Percentiles rank a stretch among this genome's conserved stretches.
Conservation (phyloP, 2,888 invertebrate species). For the Elegia similella region DNA sequence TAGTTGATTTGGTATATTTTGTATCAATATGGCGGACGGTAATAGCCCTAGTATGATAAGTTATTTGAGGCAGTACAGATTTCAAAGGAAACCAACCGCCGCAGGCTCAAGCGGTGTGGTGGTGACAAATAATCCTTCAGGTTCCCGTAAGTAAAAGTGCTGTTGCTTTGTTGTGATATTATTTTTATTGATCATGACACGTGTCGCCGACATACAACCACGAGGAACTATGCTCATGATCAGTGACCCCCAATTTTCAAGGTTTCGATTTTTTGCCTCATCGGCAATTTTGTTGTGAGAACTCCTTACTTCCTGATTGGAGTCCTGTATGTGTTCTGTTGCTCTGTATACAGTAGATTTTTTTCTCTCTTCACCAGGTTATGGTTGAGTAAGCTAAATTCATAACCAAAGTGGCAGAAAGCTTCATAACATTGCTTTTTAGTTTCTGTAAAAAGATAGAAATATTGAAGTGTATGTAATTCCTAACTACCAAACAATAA, state of each 20-base stretch:
- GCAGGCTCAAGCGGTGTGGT: constrained; percentile 56
- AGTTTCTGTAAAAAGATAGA: neutral
- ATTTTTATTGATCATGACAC: constrained; percentile 31
- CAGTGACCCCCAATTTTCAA: constrained; percentile 41
- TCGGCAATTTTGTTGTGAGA: neutral
- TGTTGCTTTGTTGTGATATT: constrained; percentile 18
- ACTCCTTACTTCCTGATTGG: neutral
- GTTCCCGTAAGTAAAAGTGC: constrained; percentile 59
- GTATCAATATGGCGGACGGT: constrained; percentile 66
- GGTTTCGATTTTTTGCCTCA: constrained; percentile 32
- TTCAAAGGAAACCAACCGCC: constrained; percentile 83
- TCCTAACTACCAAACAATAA: no score
- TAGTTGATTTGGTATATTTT: constrained; percentile 28
- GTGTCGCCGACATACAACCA: constrained; percentile 40
- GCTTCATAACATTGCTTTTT: neutral
- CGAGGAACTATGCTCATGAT: constrained; percentile 40
- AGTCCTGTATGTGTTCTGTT: neutral
- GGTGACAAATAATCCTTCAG: constrained; percentile 58
- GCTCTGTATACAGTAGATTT: neutral
- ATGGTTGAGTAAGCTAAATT: neutral
- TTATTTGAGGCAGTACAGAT: constrained; percentile 85
- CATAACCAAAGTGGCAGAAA: neutral
- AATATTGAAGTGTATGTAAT: no score
- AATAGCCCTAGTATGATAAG: constrained; percentile 82
- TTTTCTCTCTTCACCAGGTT: neutral